Percentiles rank a stretch among this genome's conserved stretches.
Conservation (phyloP, 2,113 vertebrate genomes). For the Aleadryas rufinucha region DNA sequence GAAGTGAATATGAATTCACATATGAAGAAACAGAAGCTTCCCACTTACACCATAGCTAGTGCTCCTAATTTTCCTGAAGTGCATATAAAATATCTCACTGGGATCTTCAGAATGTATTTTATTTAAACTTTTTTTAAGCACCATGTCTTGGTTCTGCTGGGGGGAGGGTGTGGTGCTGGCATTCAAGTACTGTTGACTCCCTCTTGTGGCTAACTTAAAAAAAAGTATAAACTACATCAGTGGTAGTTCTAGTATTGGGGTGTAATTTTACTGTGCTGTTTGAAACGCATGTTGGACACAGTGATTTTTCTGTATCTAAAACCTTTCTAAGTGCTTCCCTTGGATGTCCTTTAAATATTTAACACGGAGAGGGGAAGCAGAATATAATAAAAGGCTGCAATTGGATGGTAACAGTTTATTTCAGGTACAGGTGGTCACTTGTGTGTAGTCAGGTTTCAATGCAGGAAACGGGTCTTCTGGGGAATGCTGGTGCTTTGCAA, state of each 20-base stretch:
- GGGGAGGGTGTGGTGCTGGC: not conserved
- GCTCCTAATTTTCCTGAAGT: not conserved
- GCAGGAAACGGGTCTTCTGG: not conserved
- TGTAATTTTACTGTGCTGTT: not conserved
- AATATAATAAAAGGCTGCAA: not conserved
- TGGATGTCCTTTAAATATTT: not conserved
- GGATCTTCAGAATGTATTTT: not conserved
- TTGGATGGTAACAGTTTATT: not conserved
- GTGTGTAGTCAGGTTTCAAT: not conserved
- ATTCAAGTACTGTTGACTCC: not conserved
- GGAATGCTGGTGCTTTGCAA: not conserved
- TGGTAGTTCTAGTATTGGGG: not conserved
- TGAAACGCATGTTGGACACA: not conserved
- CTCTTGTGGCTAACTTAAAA: not conserved
- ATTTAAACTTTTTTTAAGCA: not conserved
- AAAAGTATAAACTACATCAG: not conserved
- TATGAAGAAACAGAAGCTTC: not conserved
- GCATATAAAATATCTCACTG: not conserved
- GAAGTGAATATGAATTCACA: not conserved
- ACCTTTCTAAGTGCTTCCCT: not conserved
- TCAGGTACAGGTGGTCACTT: not conserved
- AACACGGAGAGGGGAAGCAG: rapidly evolving
- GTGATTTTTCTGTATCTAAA: not conserved
- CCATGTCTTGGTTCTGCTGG: not conserved
- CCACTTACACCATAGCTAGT: not conserved